These are phyloP conservation scores for Cynoglossus semilaevis DNA, from an alignment of 2,113 vertebrate species.

Conservation along the genomic window DNA sequence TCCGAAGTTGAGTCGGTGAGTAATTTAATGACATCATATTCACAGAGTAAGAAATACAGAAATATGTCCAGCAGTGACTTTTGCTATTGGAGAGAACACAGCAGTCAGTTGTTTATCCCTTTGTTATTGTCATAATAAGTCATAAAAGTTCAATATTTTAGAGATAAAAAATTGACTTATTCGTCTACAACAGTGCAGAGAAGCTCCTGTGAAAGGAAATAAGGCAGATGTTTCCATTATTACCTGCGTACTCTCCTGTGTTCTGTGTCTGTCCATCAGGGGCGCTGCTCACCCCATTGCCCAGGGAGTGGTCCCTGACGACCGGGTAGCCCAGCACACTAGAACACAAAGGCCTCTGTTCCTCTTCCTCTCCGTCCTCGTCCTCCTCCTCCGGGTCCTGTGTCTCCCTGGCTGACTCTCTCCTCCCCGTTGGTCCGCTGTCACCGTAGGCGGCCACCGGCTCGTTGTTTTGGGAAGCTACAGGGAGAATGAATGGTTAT, in stretches of 20 bases:
- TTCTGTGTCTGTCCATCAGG: constrained; percentile 61
- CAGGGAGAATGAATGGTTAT: constrained; percentile 26
- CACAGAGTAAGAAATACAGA: too few species aligned
- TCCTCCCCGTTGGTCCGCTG: constrained; percentile 28
- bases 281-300: constrained; percentile 71
- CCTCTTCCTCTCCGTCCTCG: constrained; percentile 82
- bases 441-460: constrained; percentile 33
- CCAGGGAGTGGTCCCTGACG: constrained; percentile 76
- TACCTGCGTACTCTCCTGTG: constrained; percentile 83
- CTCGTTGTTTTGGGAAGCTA: constrained; percentile 57
- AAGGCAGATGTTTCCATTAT: not conserved
- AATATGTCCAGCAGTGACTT: too few species aligned
- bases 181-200: not conserved
- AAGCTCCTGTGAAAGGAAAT: not conserved
- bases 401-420: constrained; percentile 49
- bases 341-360: constrained; percentile 85
- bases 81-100: too few species aligned
- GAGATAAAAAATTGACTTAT: too few species aligned
- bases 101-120: too few species aligned
- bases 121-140: too few species aligned
- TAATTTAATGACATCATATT: too few species aligned
- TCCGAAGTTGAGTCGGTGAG: too few species aligned
- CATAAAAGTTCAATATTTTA: too few species aligned
- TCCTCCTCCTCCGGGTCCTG: constrained; percentile 40
- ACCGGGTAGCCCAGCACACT: constrained; percentile 80